Base-by-base conservation (phyloP, 2,797 vertebrate genomes). In the Setipinna tenuifilis region DNA sequence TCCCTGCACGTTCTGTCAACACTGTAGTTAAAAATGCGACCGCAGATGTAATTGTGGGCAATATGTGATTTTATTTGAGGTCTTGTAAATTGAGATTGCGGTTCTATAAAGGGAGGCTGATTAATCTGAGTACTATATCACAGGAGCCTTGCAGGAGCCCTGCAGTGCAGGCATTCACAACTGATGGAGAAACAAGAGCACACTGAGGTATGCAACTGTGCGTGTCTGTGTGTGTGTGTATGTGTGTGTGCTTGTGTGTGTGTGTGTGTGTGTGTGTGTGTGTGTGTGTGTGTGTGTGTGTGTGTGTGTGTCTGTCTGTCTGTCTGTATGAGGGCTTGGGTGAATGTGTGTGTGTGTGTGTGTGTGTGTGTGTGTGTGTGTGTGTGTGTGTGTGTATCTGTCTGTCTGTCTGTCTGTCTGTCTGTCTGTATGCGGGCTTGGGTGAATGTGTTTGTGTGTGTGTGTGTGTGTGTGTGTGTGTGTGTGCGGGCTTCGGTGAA, bases 31-130 rank as follows among this genome's bases (percentile, higher is more conserved):
- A 81, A n/a, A 83, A 54, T 85, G 62, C 57, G 81, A 82, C 25
- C 78, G 46, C 41, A 48, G 31, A 83, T 84, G 35, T 85, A 75
- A 85, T 87, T 87, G 81, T 71, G 46, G 46, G 82, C 82, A 85
- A 81, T 78, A 83, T 48, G 84, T 80, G 61, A 83, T 87, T 87
- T 87, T 83, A 85, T 85, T 84, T 83, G 62, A 85, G 85, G 81
- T 83, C 62, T 87, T 87, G 81, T 85, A 62, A 87, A 83, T 81
- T 50, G 71, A 83, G 68, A 87, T 83, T 87, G 82, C 87, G n/a
- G 71, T 85, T 82, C 57, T 78, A 83, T 85, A 87, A 83, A 87
- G n/a, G 68, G 71, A 58, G 71, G 2, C 17, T 54, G 75, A 87
- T 85, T 83, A 85, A 87, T 85, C 81, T 83, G 44, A 23, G 83